A percentile compares a stretch with the other conserved stretches of the same genome.
Evolutionary conservation across 1,140 invertebrate genomes (phyloP).

Genomic region (Ceratina australensis): DNA sequence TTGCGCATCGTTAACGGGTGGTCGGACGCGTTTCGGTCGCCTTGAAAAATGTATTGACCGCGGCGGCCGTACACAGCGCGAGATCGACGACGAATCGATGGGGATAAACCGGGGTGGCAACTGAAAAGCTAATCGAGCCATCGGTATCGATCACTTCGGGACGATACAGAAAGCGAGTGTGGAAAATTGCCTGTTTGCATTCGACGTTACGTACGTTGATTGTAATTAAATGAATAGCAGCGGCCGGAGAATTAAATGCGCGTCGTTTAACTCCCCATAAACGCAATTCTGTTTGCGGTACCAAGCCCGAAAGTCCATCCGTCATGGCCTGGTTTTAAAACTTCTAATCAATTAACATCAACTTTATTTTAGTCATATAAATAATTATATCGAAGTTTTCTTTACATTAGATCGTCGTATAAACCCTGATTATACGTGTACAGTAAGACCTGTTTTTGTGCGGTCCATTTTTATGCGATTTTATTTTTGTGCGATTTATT

Average conservation of each 20-base stretch:
- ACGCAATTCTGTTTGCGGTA: too few relatives aligned
- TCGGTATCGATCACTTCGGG: not conserved
- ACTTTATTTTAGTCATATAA: too few relatives aligned
- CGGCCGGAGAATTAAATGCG: not conserved
- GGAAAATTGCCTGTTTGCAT: conserved; percentile 3
- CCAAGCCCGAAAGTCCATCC: not conserved
- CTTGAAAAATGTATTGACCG: conserved; percentile 19
- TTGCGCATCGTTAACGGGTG: conserved; percentile 11
- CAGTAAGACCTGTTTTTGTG: too few relatives aligned
- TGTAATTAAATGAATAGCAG: not conserved
- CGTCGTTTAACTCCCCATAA: not conserved
- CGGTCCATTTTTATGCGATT: too few relatives aligned
- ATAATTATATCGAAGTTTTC: too few relatives aligned
- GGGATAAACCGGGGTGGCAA: not conserved
- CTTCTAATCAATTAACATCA: too few relatives aligned
- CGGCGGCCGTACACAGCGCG: not conserved
- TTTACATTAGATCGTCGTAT: too few relatives aligned
- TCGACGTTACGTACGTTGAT: not conserved
- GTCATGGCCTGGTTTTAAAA: too few relatives aligned
- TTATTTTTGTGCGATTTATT: too few relatives aligned
- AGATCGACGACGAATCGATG: conserved; percentile 1
- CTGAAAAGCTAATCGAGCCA: conserved; percentile 18
- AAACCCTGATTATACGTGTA: too few relatives aligned
- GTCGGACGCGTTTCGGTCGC: not conserved
- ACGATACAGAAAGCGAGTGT: not conserved